Conservation (phyloP, 2,797 vertebrate genomes). For the Sebastes elongatus region DNA sequence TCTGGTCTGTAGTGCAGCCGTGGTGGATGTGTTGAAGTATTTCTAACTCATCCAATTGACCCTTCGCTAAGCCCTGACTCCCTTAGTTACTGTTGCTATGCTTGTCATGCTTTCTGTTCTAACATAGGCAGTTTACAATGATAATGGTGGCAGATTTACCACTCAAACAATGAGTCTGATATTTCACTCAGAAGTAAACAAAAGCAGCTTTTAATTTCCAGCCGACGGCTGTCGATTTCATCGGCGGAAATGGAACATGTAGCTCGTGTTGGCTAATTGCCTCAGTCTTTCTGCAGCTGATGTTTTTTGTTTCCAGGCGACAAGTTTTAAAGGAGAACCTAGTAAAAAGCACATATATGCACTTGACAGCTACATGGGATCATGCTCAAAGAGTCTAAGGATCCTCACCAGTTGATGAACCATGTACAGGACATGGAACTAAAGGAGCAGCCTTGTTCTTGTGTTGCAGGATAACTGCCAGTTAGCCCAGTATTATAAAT, state of each 20-base stretch:
- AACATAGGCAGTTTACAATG: background rate
- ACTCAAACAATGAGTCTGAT: background rate
- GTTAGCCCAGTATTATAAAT: background rate
- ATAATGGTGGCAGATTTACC: background rate
- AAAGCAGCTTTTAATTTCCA: background rate
- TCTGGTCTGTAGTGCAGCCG: background rate
- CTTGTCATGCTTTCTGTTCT: background rate
- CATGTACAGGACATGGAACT: background rate
- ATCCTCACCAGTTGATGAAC: background rate
- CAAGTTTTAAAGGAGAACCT: background rate
- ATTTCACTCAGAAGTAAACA: background rate
- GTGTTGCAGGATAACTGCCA: background rate
- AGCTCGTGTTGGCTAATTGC: background rate
- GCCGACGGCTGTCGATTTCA: background rate
- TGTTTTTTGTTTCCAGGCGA: background rate
- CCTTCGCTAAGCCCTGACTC: background rate
- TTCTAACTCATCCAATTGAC: background rate
- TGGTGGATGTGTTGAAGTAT: background rate
- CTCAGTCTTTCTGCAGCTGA: background rate
- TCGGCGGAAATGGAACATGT: background rate
- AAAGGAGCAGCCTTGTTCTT: background rate
- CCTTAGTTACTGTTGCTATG: conserved; percentile 2
- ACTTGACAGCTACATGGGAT: background rate
- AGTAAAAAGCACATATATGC: background rate
- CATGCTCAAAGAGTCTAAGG: background rate